Base-by-base conservation (phyloP, 2,113 vertebrate genomes). In the Xiphophorus couchianus region DNA sequence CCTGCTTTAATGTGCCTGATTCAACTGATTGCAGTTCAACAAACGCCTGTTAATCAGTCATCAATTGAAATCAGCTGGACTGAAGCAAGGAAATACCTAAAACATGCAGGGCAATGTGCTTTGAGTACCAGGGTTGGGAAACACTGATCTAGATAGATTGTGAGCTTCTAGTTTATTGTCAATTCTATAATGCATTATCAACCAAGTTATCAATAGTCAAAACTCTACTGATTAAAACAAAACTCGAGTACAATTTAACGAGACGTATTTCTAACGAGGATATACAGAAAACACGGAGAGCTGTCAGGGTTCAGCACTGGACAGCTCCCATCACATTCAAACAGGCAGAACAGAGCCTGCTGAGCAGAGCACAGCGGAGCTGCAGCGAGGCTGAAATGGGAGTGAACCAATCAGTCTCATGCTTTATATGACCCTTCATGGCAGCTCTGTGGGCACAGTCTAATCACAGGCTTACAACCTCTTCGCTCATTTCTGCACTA, bases 341-440 rank as follows among this genome's bases (percentile, higher is more conserved):
- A 69, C 62, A 67, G 62, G 70, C 54, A 62, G 61, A 62, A 17
- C 75, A 37, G 48, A 64, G 64, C 54, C 35, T 37, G 35, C 35
- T 27, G 61, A 65, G 15, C 64, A 13, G 22, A 66, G 63, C 31
- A 62, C 9, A 62, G 28, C 27, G 3, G 67, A 62, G 51, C 61
- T 61, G 37, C 58, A 60, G 37, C 12, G 9, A 29, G 19, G 62
- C 48, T 48, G 73, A 72, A 27, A 33, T n/a, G 5, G 69, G 71
- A 72, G 77, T 74, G 82, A 88, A 72, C 86, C 82, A 80, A 83
- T 88, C 89, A 88, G 54, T 78, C 77, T 84, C 85, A 58, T 42
- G 30, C 62, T 71, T 63, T 63, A 77, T 77, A 1, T 81, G 83
- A 82, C 81, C 83, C 88, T 51, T 78, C 71, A 65, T 66, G 83